Base-by-base conservation (phyloP, 1,140 invertebrate species). In the Melitaea cinxia region DNA sequence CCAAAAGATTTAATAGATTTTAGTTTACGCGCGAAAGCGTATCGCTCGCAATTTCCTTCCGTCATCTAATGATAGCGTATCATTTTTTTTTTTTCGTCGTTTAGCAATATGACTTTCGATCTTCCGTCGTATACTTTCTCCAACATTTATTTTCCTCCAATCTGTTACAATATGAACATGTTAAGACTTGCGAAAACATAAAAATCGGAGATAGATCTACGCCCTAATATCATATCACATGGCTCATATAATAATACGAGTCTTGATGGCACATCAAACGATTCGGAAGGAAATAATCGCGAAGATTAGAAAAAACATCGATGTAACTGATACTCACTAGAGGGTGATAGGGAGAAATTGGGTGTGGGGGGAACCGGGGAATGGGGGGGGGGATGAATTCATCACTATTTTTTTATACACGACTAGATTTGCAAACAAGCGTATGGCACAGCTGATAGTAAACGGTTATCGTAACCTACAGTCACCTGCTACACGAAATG, bases 271-370 rank as follows among this genome's bases (percentile, higher is more conserved):
- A 61, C 24, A 60, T 45, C 42, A 60, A 56, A 57, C 67, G 56
- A 49, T 55, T 50, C 50, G 67, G 53, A 60, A 69, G 61, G 65
- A 47, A 69, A 57, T 65, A 69, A 65, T 69, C 56, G 50, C 37
- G 30, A 30, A 61, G 59, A 61, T 61, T 61, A 65, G 50, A 55
- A 68, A 45, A 64, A 62, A 58, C 23, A 53, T 42, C 60, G 35
- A 47, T 61, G 52, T 59, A 59, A 35, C 30, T 56, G 62, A 65
- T 61, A 57, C 19, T 30, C 23, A 54, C 39, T 50, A 19, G 59
- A 35, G 39, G 19, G 42, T 50, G 35, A 60, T 28, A 15, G 23
- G 26, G 49, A 5, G 12, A n/a, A 39, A 23, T 37, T 17, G 19
- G 47, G 28, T 24, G 24, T 0, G n/a, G 33, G 15, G 35, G 24